These are phyloP conservation scores for Hepsetus odoe DNA, from an alignment of 2,113 vertebrate species.

Conservation along the genomic window DNA sequence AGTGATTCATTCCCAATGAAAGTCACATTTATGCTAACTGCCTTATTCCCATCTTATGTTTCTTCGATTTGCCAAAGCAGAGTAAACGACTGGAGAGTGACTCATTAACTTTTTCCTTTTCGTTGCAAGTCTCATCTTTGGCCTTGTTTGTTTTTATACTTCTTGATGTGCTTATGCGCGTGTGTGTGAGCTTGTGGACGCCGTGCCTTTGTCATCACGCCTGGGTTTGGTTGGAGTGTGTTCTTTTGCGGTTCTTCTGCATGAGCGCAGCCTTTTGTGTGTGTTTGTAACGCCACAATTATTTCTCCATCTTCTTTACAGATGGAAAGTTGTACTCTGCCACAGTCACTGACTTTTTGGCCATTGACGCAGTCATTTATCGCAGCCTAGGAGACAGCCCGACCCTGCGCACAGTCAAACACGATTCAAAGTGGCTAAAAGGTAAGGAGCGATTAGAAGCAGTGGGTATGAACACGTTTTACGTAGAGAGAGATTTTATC, in stretches of 20 bases:
- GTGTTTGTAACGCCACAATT: conserved; percentile 25
- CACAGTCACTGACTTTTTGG: conserved; percentile 98
- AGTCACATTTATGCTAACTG: conserved; percentile 61
- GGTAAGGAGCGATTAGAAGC: conserved; percentile 75
- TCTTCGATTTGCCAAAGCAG: conserved; percentile 38
- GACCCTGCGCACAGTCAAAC: conserved; percentile 96
- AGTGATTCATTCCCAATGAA: conserved; percentile 63
- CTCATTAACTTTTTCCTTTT: conserved; percentile 17
- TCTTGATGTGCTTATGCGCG: conserved; percentile 50
- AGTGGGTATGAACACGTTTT: neutral
- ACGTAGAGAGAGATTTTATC: conserved; percentile 42
- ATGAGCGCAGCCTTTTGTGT: neutral
- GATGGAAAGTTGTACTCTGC: conserved; percentile 98
- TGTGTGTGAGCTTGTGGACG: conserved; percentile 39
- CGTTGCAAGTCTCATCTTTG: conserved; percentile 42
- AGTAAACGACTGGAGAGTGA: conserved; percentile 23
- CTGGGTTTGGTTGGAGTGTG: conserved; percentile 34
- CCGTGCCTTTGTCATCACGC: conserved; percentile 55
- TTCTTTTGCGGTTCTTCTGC: neutral
- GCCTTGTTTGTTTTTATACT: neutral
- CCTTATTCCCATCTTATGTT: conserved; percentile 18
- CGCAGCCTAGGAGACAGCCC: conserved; percentile 97
- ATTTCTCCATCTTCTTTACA: conserved; percentile 60
- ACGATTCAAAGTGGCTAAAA: conserved; percentile 99
- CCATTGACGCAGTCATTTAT: conserved; percentile 98